phyloP scores from a whole-genome alignment of 2,888 invertebrate species.

The Lumbricus terrestris region DNA sequence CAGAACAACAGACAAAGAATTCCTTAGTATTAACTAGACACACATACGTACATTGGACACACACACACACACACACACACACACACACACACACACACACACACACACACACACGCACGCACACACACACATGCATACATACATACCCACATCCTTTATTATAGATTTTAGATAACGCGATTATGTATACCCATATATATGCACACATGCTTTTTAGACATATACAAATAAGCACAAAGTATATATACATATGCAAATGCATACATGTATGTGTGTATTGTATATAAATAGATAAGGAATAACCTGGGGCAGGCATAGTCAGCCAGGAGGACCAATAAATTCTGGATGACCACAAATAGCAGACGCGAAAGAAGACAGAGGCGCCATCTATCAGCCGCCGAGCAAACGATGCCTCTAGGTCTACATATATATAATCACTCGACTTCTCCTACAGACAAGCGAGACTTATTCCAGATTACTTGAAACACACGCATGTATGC shows the following conservation, averaged over 20 bases:
- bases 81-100: not conserved
- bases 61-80: not conserved
- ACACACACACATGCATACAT: not conserved
- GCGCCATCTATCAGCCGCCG: not conserved
- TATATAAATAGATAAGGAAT: not conserved
- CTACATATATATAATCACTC: not conserved
- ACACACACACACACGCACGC: not conserved
- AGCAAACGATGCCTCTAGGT: not conserved
- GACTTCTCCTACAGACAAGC: not conserved
- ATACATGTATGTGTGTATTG: not conserved
- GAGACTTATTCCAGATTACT: not conserved
- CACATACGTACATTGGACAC: not conserved
- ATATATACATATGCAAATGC: not conserved
- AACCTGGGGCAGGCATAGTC: not conserved
- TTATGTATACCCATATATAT: not conserved
- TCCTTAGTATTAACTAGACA: no score
- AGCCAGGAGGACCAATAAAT: constrained; percentile 3
- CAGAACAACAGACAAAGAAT: not conserved
- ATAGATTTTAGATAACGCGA: no score
- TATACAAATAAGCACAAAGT: no score
- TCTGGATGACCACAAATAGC: constrained; percentile 3
- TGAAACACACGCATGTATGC: not conserved
- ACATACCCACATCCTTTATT: no score
- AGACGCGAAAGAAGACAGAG: not conserved
- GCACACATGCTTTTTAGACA: not conserved